phyloP scores from a whole-genome alignment of 1,140 invertebrate genomes.

The Zaprionus camerounensis region DNA sequence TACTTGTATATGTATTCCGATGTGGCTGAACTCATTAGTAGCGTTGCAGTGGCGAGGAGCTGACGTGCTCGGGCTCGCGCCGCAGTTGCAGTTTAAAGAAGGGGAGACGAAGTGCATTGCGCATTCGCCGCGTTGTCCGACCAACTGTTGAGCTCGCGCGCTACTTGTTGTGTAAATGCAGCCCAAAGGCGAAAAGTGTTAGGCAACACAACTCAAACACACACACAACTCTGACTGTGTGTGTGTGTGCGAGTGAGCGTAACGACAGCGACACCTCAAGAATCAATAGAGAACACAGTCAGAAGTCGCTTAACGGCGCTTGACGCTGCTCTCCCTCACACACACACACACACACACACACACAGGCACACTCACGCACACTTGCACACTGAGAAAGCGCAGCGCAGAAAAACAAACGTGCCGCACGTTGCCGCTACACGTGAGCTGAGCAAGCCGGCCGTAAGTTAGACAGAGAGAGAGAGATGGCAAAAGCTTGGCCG shows the following conservation, averaged over 20 bases:
- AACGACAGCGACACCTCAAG: conserved; percentile 13
- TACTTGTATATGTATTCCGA: neutral
- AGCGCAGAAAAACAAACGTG: conserved; percentile 63
- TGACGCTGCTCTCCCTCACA: conserved; percentile 29
- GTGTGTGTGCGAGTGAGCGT: conserved; percentile 11
- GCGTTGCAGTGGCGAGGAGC: conserved; percentile 45
- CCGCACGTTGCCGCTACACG: conserved; percentile 76
- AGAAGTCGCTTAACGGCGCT: conserved; percentile 37
- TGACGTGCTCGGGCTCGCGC: conserved; percentile 49
- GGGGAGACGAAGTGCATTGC: conserved; percentile 26
- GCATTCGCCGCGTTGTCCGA: conserved; percentile 52
- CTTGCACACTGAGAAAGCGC: conserved; percentile 34
- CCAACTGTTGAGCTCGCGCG: conserved; percentile 54
- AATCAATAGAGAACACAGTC: conserved; percentile 33
- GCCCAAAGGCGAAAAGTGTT: conserved; percentile 42
- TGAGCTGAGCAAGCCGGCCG: conserved; percentile 40
- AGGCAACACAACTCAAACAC: conserved; percentile 46
- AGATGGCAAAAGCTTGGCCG: conserved; percentile 15
- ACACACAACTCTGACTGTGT: neutral
- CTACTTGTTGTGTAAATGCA: conserved; percentile 40
- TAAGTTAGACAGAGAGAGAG: conserved; percentile 13
- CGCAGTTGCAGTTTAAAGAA: neutral
- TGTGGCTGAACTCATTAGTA: conserved; percentile 7
- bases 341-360: neutral
- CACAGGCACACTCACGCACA: neutral